Percentiles rank a stretch among this genome's conserved stretches.
Conservation (phyloP, 2,113 vertebrate genomes). For the Lamprotornis superbus region DNA sequence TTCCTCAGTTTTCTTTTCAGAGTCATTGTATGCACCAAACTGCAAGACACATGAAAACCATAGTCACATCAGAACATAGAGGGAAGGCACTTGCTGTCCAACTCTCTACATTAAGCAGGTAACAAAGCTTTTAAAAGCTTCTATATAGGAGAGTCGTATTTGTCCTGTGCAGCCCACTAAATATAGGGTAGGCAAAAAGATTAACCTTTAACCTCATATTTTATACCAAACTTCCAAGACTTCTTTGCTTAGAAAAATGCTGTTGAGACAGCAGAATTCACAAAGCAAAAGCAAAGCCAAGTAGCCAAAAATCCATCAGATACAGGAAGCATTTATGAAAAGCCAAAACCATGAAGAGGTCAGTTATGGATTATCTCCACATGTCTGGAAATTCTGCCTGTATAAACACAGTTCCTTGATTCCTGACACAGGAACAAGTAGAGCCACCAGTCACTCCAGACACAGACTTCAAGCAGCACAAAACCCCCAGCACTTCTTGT, state of each 20-base stretch:
- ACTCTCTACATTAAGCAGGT: background rate
- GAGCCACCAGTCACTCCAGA: background rate
- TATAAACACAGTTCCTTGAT: background rate
- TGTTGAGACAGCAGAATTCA: background rate
- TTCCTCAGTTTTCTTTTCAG: constrained; percentile 90
- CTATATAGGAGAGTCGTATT: background rate
- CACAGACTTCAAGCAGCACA: background rate
- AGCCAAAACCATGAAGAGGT: background rate
- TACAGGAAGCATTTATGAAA: background rate
- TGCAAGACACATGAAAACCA: constrained; percentile 43
- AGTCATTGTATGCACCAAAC: constrained; percentile 90
- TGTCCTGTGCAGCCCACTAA: background rate
- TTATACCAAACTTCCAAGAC: background rate
- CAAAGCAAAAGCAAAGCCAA: background rate
- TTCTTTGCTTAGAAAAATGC: background rate
- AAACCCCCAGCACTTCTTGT: background rate
- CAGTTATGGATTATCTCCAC: background rate
- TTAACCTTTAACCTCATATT: background rate
- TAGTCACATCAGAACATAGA: background rate
- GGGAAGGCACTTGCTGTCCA: background rate
- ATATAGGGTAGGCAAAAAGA: background rate
- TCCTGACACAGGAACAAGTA: background rate
- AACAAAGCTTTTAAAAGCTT: background rate
- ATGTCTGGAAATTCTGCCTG: background rate
- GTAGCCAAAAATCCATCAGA: background rate